These are phyloP conservation scores for Xiphorhynchus erythropygius DNA, from an alignment of 2,797 vertebrate genomes.

Conservation along the genomic window DNA sequence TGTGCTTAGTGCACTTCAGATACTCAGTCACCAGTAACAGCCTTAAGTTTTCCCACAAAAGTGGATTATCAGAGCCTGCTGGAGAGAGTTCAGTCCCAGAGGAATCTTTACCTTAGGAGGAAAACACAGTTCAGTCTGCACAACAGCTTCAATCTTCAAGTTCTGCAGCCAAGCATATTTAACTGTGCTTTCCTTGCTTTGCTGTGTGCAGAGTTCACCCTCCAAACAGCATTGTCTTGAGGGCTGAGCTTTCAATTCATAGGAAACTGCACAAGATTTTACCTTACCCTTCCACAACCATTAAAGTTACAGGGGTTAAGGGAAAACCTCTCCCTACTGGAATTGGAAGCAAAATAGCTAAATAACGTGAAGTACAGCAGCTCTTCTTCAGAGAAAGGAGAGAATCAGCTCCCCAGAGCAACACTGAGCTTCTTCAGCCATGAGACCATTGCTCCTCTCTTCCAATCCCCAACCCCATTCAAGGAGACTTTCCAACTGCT, in stretches of 20 bases:
- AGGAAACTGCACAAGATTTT: neutral
- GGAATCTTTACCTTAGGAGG: conserved; percentile 27
- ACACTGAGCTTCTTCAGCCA: neutral
- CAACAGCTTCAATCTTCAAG: neutral
- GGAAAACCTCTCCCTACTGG: neutral
- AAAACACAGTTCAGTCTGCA: neutral
- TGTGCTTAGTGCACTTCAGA: neutral
- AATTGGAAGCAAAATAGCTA: neutral
- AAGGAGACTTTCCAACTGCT: neutral
- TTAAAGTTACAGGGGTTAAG: neutral
- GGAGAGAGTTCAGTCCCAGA: neutral
- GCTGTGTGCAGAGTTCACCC: neutral
- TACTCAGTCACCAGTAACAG: neutral
- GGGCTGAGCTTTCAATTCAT: neutral
- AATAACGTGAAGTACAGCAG: neutral
- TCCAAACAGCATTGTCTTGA: neutral
- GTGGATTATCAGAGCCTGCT: conserved; percentile 7
- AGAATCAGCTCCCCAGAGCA: neutral
- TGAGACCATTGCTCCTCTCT: neutral
- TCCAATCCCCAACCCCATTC: neutral
- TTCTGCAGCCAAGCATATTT: neutral
- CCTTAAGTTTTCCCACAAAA: conserved; percentile 19
- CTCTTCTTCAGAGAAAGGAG: neutral
- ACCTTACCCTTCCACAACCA: neutral
- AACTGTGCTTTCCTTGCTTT: neutral